phyloP scores from a whole-genome alignment of 2,888 invertebrate species.

The Falcaria lacertinaria region DNA sequence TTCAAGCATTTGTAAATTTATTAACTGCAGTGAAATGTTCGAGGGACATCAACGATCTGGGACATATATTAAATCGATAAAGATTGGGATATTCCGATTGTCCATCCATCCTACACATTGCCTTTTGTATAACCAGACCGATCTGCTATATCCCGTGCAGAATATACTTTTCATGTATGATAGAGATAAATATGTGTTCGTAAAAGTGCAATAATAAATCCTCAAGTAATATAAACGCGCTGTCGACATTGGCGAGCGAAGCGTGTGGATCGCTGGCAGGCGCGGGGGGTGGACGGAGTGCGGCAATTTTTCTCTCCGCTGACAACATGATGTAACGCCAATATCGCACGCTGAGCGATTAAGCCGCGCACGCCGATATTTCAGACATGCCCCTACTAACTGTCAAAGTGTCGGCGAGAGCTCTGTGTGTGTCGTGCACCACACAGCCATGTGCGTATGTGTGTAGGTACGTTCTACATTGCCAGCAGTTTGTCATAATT shows the following conservation, averaged over 20 bases:
- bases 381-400: slow-evolving; percentile 77
- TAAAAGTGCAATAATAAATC: slow-evolving; percentile 75
- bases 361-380: slow-evolving; percentile 78
- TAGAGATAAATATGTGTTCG: slow-evolving; percentile 64
- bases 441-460: slow-evolving; percentile 26
- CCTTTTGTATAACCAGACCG: not conserved
- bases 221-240: slow-evolving; percentile 71
- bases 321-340: slow-evolving; percentile 80
- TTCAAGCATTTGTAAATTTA: too few relatives aligned
- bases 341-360: slow-evolving; percentile 79
- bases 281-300: slow-evolving; percentile 46
- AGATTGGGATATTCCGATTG: too few relatives aligned
- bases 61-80: too few relatives aligned
- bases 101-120: not conserved
- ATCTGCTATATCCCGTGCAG: slow-evolving; percentile 11
- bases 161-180: slow-evolving; percentile 29
- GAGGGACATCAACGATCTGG: too few relatives aligned
- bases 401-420: slow-evolving; percentile 71
- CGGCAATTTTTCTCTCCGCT: slow-evolving; percentile 78
- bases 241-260: slow-evolving; percentile 57
- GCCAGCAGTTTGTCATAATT: slow-evolving; percentile 38
- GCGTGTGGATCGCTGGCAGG: slow-evolving; percentile 36
- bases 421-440: slow-evolving; percentile 34
- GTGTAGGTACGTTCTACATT: slow-evolving; percentile 17
- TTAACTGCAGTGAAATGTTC: too few relatives aligned